phyloP scores from a whole-genome alignment of 2,797 vertebrate genomes.

The Gymnopithys bicolor region DNA sequence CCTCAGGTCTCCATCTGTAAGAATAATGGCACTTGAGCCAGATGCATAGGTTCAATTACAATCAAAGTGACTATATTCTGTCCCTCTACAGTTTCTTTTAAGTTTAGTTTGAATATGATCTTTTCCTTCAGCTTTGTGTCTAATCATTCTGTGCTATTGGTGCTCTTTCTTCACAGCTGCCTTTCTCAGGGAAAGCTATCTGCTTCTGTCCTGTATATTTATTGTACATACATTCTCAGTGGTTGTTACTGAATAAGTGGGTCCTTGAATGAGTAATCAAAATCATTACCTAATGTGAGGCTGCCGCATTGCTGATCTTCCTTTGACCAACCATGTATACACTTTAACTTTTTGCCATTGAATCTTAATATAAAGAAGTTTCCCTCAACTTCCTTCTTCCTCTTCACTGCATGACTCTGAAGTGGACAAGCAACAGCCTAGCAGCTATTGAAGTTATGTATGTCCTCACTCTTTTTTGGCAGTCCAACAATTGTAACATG shows the following conservation, averaged over 20 bases:
- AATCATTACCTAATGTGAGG: neutral
- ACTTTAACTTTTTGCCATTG: neutral
- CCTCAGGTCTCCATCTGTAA: neutral
- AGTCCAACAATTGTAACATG: neutral
- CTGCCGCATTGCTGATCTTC: neutral
- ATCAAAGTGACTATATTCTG: neutral
- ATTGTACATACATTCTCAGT: neutral
- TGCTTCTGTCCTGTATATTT: neutral
- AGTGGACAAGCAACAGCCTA: neutral
- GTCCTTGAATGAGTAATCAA: neutral
- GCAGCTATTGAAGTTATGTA: neutral
- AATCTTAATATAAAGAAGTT: neutral
- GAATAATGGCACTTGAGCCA: neutral
- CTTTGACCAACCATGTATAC: rapidly evolving
- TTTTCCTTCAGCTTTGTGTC: neutral
- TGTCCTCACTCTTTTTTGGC: neutral
- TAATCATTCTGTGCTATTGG: neutral
- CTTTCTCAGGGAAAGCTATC: neutral
- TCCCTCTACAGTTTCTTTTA: neutral
- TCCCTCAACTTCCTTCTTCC: neutral
- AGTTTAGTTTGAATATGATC: neutral
- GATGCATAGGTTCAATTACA: neutral
- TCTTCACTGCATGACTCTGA: neutral
- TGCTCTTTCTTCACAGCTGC: neutral
- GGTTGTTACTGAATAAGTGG: neutral